A percentile compares a stretch with the other conserved stretches of the same genome.
Conservation (phyloP, 2,113 vertebrate genomes). For the Elgaria multicarinata region DNA sequence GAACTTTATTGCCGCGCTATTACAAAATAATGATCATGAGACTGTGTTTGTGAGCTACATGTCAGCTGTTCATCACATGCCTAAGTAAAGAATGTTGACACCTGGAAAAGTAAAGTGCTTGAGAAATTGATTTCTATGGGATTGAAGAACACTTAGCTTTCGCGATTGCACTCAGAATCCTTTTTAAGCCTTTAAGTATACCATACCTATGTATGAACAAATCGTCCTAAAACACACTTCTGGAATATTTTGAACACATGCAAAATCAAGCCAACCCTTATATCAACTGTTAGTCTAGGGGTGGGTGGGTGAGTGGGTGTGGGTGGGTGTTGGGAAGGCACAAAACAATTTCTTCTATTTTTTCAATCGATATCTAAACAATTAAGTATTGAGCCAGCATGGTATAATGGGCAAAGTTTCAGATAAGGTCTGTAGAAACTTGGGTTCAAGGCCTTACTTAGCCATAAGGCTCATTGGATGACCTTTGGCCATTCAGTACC, state of each 20-base stretch:
- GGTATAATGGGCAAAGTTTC: too few relatives aligned
- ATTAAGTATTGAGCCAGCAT: not conserved
- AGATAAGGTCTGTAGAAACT: too few relatives aligned
- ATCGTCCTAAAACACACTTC: not conserved
- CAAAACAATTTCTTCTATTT: not conserved
- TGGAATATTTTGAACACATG: not conserved
- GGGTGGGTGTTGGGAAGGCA: not conserved
- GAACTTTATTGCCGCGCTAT: not conserved
- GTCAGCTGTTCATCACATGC: not conserved
- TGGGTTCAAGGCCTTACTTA: too few relatives aligned
- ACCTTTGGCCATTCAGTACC: too few relatives aligned
- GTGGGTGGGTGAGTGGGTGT: too few relatives aligned
- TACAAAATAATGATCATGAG: constrained; percentile 9
- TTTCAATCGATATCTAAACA: not conserved
- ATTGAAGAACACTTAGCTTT: not conserved
- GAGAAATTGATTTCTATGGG: not conserved
- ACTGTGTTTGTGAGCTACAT: constrained; percentile 11
- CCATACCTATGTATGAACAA: not conserved
- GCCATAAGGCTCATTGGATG: too few relatives aligned
- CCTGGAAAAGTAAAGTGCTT: not conserved
- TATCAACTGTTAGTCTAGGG: too few relatives aligned
- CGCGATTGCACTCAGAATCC: not conserved
- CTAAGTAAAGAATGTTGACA: not conserved
- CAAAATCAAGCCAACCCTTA: too few relatives aligned
- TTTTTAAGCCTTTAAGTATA: not conserved